Evolutionary conservation across 2,113 vertebrate species (phyloP).

Genomic region (Neomonachus schauinslandi): DNA sequence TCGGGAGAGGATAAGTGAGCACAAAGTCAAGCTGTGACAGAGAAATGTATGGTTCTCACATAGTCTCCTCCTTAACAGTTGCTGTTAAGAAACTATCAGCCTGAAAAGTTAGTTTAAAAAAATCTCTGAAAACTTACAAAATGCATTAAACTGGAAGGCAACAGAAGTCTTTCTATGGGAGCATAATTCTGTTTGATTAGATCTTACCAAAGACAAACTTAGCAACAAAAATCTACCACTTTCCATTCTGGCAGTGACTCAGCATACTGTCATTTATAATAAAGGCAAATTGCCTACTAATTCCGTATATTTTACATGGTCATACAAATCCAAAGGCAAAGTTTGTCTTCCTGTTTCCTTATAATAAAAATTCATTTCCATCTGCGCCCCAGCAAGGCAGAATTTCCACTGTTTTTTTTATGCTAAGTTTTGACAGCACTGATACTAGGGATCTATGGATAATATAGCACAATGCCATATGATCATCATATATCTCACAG

Average conservation of each 20-base stretch:
- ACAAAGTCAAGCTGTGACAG: neutral
- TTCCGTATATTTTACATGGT: neutral
- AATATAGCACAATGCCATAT: neutral
- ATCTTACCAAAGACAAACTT: neutral
- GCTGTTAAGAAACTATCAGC: neutral
- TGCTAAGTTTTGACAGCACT: neutral
- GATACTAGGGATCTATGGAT: neutral
- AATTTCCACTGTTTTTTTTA: neutral
- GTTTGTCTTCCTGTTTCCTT: neutral
- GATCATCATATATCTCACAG: neutral
- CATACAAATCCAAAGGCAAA: neutral
- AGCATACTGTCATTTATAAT: neutral
- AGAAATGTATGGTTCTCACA: neutral
- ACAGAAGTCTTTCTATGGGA: neutral
- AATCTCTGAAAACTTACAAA: neutral
- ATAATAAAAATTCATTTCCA: conserved; percentile 41
- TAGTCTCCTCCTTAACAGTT: neutral
- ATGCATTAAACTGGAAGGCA: conserved; percentile 3
- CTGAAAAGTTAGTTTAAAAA: neutral
- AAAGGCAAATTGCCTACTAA: neutral
- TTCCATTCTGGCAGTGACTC: neutral
- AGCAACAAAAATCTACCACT: conserved; percentile 26
- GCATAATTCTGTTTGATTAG: conserved; percentile 11
- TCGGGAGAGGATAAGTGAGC: neutral
- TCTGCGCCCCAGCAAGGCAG: neutral